phyloP scores from a whole-genome alignment of 2,113 vertebrate species.

The Hypanus sabinus region DNA sequence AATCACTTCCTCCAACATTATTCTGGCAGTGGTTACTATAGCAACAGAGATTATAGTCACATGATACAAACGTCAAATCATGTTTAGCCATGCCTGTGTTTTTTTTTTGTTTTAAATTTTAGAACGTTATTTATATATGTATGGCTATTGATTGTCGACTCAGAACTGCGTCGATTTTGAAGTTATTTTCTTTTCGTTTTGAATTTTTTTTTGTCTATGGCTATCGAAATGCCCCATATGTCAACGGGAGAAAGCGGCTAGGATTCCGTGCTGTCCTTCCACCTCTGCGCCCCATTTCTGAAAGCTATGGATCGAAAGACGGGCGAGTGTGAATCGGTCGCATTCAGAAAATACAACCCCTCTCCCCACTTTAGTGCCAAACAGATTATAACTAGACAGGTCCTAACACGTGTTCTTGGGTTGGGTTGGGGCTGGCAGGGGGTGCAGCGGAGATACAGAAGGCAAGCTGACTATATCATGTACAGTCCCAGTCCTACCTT shows the following conservation, averaged over 20 bases:
- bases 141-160: constrained; percentile 24
- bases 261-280: constrained; percentile 11
- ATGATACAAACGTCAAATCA: constrained; percentile 30
- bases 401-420: too few species aligned
- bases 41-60: constrained; percentile 31
- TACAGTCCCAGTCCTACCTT: not conserved
- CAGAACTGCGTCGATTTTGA: not conserved
- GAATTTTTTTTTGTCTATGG: not conserved
- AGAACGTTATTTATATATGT: constrained; percentile 27
- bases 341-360: not conserved
- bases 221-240: constrained; percentile 1
- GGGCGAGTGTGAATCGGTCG: not conserved
- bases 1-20: constrained; percentile 34
- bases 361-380: not conserved
- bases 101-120: constrained; percentile 6
- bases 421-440: too few species aligned
- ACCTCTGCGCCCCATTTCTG: constrained; percentile 16
- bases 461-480: too few species aligned
- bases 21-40: constrained; percentile 35
- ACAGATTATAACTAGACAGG: too few species aligned
- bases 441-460: too few species aligned
- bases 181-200: not conserved
- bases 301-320: constrained; percentile 16
- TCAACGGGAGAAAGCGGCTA: constrained; percentile 6
- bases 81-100: constrained; percentile 20